Evolutionary conservation across 1,140 invertebrate species (phyloP).

Genomic region (Drosophila pandora): DNA sequence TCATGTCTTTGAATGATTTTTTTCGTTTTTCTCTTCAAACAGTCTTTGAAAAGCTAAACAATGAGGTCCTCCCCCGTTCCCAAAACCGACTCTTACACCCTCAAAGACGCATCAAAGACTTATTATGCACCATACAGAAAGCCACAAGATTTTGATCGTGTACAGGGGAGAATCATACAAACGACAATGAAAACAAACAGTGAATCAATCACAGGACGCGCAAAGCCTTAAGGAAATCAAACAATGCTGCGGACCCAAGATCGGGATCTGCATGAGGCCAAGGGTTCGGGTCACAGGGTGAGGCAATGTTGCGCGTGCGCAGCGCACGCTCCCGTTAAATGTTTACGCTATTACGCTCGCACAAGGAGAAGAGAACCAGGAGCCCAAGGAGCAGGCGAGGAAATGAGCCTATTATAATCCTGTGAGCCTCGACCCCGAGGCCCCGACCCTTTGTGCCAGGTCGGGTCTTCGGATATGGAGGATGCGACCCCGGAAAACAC

Average conservation of each 20-base stretch:
- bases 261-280: slow-evolving; percentile 38
- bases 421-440: slow-evolving; percentile 22
- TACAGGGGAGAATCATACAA: slow-evolving; percentile 47
- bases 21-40: slow-evolving; percentile 2
- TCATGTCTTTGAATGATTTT: slow-evolving; percentile 5
- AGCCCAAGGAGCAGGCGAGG: slow-evolving; percentile 47
- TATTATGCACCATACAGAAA: slow-evolving; percentile 50
- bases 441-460: slow-evolving; percentile 5
- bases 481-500: slow-evolving; percentile 60
- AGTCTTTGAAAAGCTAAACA: background rate
- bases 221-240: slow-evolving; percentile 69
- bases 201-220: slow-evolving; percentile 71
- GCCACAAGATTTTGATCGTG: slow-evolving; percentile 74
- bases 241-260: slow-evolving; percentile 50
- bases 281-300: slow-evolving; percentile 42
- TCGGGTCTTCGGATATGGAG: slow-evolving; percentile 10
- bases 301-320: slow-evolving; percentile 73
- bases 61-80: background rate
- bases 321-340: slow-evolving; percentile 75
- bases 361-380: slow-evolving; percentile 17
- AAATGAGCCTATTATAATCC: slow-evolving; percentile 48
- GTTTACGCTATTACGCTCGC: slow-evolving; percentile 66
- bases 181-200: slow-evolving; percentile 61
- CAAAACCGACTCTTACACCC: slow-evolving; percentile 36
- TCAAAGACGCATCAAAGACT: slow-evolving; percentile 39